Evolutionary conservation across 2,113 vertebrate genomes (phyloP).

Genomic region (Strix aluco): DNA sequence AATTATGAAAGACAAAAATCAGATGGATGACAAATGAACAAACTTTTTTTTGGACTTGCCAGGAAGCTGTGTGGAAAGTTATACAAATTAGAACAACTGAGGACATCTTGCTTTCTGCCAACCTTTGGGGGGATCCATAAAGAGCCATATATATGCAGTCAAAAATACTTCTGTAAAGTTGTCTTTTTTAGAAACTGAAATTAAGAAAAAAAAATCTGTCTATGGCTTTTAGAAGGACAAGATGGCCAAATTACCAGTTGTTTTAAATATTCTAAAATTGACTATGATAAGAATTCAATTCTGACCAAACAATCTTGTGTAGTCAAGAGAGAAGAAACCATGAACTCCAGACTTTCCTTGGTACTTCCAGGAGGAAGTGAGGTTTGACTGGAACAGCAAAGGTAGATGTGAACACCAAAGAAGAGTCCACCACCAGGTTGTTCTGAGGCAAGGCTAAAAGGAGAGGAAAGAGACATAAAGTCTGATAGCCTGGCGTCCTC

Average conservation of each 20-base stretch:
- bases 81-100: neutral
- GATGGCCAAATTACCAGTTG: neutral
- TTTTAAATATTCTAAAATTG: neutral
- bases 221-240: neutral
- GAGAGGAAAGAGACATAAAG: neutral
- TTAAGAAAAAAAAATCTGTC: neutral
- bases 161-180: neutral
- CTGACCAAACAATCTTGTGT: neutral
- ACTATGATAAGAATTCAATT: neutral
- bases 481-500: neutral
- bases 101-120: neutral
- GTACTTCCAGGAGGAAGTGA: neutral
- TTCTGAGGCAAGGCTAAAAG: neutral
- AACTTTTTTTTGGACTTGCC: neutral
- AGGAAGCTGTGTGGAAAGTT: neutral
- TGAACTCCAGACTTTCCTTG: neutral
- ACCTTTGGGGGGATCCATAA: neutral
- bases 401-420: neutral
- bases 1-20: neutral
- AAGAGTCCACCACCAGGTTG: neutral
- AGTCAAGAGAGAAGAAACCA: neutral
- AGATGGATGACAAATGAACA: neutral
- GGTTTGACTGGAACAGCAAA: neutral
- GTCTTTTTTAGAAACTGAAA: neutral
- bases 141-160: neutral